Base-by-base conservation (phyloP, 2,113 vertebrate species). In the Protobothrops mucrosquamatus region DNA sequence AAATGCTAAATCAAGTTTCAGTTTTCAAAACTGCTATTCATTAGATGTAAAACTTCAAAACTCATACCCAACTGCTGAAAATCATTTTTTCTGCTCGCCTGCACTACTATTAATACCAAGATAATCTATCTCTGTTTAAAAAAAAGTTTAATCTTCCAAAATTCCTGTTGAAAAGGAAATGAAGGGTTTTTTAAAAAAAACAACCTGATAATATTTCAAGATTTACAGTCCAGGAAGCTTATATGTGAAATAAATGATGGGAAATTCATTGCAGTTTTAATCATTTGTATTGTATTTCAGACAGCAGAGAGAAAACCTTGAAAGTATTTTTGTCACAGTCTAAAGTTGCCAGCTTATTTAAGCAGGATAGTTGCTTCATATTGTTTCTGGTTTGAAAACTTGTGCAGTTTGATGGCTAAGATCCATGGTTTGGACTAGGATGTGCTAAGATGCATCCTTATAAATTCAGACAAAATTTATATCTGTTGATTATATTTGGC, bases 1-100 rank as follows among this genome's bases (percentile, higher is more conserved):
- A 74, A 93, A 94, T 94, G 94, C 94, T 96, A 96, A 96, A 94
- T 95, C 94, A 96, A 94, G 94, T 91, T 97, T 95, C 85, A 95
- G 94, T 95, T 94, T 96, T 95, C 94, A 94, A 12, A 91, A 91
- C 93, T 95, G 92, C 1, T 93, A 93, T 94, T 95, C 94, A 94
- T 92, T 95, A 96, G 34, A 46, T 89, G 89, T 87, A 87, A 52
- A 88, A 95, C 94, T 96, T 95, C 91, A 92, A 95, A 97, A 93
- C 29, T 51, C 4, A 74, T 89, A 94, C n/a, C 15, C 59, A 24
- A 92, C 95, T 96, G 94, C 87, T 93, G 87, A 64, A 94, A 96
- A 95, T 93, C 14, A 93, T 92, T 95, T 95, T 93, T 94, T 59
- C 12, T 91, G 48, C 92, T 81, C 48, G 93, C 96, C 55, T 92